Evolutionary conservation across 2,888 invertebrate genomes (phyloP), one percentile per base, ranked within the genome.

Genomic region (Volucella inanis): DNA sequence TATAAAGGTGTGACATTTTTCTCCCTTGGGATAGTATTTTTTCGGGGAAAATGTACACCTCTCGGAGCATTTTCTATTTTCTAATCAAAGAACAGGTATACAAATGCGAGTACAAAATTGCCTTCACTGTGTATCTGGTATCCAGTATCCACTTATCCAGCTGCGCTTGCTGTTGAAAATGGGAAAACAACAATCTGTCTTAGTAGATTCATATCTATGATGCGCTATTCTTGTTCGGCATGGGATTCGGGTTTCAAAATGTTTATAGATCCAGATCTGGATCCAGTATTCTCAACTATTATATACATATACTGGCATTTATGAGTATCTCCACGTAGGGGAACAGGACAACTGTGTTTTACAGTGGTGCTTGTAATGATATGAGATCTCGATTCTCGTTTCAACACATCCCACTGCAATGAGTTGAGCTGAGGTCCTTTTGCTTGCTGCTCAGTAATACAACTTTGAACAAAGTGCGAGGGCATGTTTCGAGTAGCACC

Each of bases 221-320:
- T 75, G 84, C 76, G 81, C 77, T 81, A 85, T 81, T 77, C 81
- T 81, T 85, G 76, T 81, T 85, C 76, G 76, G 76, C 80, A 84
- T 80, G 61, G 67, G 57, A 75, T 84, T 80, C 74, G 70, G 71
- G 57, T 84, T 84, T 84, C 80, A 76, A 70, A 72, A 84, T 79
- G 83, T 67, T 80, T 85, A 62, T 57, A 76, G 85, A 85, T 85
- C 68, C 47, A 72, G 72, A 72, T 72, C 64, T 31, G 31, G 31
- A 31, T 31, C 31, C 31, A 31, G 31, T 31, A 31, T 31, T 31
- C 31, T 6, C 6, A 6, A 31, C 31, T 31, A 31, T n/a, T n/a
- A n/a, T n/a, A n/a, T 6, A 31, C 6, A 3, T 2, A 6, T 31
- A 31, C 31, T 22, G 18, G 18, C 18, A 22, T 18, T 0, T 22